These are phyloP conservation scores for Geotrypetes seraphini DNA, from an alignment of 2,797 vertebrate genomes.

Conservation along the genomic window DNA sequence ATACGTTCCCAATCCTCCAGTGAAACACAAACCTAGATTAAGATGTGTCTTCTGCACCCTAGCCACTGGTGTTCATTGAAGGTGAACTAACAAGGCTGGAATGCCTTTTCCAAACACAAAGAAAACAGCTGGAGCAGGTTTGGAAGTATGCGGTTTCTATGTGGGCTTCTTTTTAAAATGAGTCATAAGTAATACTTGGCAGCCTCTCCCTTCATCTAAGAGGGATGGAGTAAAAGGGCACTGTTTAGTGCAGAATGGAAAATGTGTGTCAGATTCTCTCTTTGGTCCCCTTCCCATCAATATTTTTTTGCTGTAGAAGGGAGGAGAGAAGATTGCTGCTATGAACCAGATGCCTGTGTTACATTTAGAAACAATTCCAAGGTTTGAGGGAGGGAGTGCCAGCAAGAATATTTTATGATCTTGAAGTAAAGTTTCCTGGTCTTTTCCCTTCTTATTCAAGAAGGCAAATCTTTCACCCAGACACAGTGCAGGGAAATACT, in stretches of 20 bases:
- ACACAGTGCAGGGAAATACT: no score
- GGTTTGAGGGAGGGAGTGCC: no score
- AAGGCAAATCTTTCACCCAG: no score
- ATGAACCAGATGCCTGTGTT: no score
- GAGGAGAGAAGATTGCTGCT: no score
- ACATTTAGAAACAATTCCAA: no score
- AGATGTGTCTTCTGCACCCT: not conserved
- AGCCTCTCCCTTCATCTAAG: conserved; percentile 22
- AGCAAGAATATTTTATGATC: no score
- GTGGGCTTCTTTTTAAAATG: conserved; percentile 27
- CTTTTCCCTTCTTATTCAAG: no score
- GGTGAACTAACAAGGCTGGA: conserved; percentile 28
- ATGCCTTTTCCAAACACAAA: conserved; percentile 26
- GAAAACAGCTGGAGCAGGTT: conserved; percentile 24
- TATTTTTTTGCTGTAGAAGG: not conserved
- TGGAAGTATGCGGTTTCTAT: not conserved
- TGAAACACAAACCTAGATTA: no score
- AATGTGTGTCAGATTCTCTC: conserved; percentile 28
- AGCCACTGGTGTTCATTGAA: conserved; percentile 9
- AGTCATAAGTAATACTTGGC: conserved; percentile 37
- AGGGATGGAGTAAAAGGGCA: conserved; percentile 43
- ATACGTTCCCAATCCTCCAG: no score
- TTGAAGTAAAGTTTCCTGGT: no score
- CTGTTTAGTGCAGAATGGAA: conserved; percentile 33
- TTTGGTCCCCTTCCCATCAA: conserved; percentile 8